These are phyloP conservation scores for Deroptyus accipitrinus DNA, from an alignment of 2,113 vertebrate species.

Conservation along the genomic window DNA sequence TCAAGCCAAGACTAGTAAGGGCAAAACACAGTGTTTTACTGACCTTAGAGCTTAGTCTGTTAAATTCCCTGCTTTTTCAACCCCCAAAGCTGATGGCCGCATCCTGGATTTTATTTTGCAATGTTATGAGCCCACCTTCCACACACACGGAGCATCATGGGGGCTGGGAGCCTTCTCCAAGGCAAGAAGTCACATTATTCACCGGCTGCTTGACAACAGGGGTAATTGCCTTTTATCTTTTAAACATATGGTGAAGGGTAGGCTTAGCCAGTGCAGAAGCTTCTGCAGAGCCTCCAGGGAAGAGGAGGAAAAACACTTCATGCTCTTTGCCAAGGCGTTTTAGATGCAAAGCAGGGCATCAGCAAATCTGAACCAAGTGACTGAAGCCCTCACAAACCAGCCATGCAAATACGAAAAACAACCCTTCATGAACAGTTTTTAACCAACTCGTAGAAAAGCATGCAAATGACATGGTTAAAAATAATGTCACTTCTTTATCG, in stretches of 20 bases:
- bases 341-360: slow-evolving; percentile 36
- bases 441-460: not conserved
- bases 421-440: not conserved
- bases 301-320: slow-evolving; percentile 28
- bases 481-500: not conserved
- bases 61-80: slow-evolving; percentile 24
- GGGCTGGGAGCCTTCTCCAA: not conserved
- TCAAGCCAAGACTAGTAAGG: slow-evolving; percentile 21
- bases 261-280: not conserved
- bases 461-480: not conserved
- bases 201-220: slow-evolving; percentile 18
- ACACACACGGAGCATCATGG: not conserved
- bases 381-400: not conserved
- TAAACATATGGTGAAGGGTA: not conserved
- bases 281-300: slow-evolving; percentile 25
- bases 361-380: not conserved
- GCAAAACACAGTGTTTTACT: slow-evolving; percentile 11
- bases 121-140: not conserved
- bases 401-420: not conserved
- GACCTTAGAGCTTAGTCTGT: not conserved
- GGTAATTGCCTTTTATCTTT: slow-evolving; percentile 59
- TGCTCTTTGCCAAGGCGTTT: not conserved
- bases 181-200: not conserved
- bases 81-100: not conserved
- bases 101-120: not conserved